Base-by-base conservation (phyloP, 2,113 vertebrate species). In the Promerops cafer region DNA sequence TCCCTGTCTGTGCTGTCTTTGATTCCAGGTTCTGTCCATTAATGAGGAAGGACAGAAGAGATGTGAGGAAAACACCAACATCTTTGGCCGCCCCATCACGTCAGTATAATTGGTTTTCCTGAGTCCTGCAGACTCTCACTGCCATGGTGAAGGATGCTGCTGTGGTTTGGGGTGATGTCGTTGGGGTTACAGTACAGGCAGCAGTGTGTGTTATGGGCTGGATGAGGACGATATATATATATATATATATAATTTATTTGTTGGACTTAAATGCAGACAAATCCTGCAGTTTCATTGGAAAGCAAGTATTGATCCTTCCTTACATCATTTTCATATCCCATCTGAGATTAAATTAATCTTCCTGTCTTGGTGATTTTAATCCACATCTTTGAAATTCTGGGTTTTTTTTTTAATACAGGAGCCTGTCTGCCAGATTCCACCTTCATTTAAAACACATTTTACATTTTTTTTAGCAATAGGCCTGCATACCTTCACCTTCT, bases 11-110 rank as follows among this genome's bases (percentile, higher is more conserved):
- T 53, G 2, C 35, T 17, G 6, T 42, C 35, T 88, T 89, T 95
- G 66, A 35, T 95, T 96, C 60, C 90, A 99, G 98, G 98, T 99
- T 44, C 96, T 99, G 53, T 98, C 98, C 2, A 98, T 99, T 80
- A 98, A 98, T 0, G 98, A 99, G 80, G 98, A 99, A 70, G 98
- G 98, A 16, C 98, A 98, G 87, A 98, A 97, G 96, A 97, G 98
- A 24, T 99, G 98, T 60, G 98, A 98, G 87, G 98, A 98, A 50
- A 98, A 98, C 71, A 99, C 98, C 28, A 98, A 96, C 42, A 64
- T 96, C 82, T 98, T 98, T 9, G 98, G 98, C 45, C 97, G 97
- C 24, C 98, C 98, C 44, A 98, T 99, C 97, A 98, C 98, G 98
- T 98, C 69, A 98, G 98, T 95, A 63, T 30, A 3, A 5, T 4